A percentile compares a stretch with the other conserved stretches of the same genome.
Evolutionary conservation across 2,113 vertebrate species (phyloP).

Genomic region (Nothobranchius furzeri): DNA sequence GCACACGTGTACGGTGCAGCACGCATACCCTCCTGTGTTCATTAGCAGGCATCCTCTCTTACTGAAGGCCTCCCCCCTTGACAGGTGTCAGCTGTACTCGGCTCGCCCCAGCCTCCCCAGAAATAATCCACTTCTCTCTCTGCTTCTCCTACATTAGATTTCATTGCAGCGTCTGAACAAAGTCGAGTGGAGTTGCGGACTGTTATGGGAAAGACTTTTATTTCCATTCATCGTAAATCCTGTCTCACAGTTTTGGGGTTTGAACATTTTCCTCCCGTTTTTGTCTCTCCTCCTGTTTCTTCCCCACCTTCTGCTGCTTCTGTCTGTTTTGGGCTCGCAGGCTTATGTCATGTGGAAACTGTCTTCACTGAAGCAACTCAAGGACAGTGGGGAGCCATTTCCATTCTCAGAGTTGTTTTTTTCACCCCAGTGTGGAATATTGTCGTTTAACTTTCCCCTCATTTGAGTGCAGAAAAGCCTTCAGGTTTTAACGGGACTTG

Average conservation of each 20-base stretch:
- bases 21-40: slow-evolving; percentile 56
- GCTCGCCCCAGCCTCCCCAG: slow-evolving; percentile 71
- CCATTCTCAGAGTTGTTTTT: slow-evolving; percentile 62
- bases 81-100: slow-evolving; percentile 75
- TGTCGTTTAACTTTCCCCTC: slow-evolving; percentile 67
- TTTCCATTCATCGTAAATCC: slow-evolving; percentile 75
- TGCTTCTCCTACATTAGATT: slow-evolving; percentile 65
- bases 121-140: slow-evolving; percentile 64
- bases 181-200: slow-evolving; percentile 65
- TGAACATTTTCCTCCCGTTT: slow-evolving; percentile 1
- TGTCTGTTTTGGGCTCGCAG: slow-evolving; percentile 42
- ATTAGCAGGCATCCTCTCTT: slow-evolving; percentile 64
- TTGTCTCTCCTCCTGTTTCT: slow-evolving; percentile 26
- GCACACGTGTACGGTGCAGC: slow-evolving; percentile 24
- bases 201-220: slow-evolving; percentile 70
- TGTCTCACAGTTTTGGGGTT: slow-evolving; percentile 41
- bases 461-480: slow-evolving; percentile 71
- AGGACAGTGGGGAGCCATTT: slow-evolving; percentile 70
- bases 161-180: slow-evolving; percentile 73
- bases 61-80: slow-evolving; percentile 69
- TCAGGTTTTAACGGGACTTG: slow-evolving; percentile 78
- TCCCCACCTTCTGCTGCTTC: slow-evolving; percentile 35
- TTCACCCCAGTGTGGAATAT: slow-evolving; percentile 49
- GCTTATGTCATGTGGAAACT: slow-evolving; percentile 71
- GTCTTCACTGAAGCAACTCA: slow-evolving; percentile 61